Evolutionary conservation across 2,797 vertebrate species (phyloP).

Genomic region (Myotis findleyi): DNA sequence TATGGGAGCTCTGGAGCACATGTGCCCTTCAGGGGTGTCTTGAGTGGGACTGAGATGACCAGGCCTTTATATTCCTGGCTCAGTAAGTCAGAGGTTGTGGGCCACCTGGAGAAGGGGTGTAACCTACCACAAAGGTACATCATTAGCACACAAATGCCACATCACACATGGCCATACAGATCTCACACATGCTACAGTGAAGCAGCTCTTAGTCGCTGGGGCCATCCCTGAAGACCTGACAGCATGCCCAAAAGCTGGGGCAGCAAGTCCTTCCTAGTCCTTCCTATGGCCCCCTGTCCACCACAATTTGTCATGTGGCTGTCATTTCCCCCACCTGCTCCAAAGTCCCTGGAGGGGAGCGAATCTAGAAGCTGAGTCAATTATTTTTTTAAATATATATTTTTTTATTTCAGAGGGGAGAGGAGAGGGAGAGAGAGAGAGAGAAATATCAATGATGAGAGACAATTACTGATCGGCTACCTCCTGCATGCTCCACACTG

Average conservation of each 20-base stretch:
- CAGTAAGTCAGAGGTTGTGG: neutral
- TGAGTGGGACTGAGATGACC: neutral
- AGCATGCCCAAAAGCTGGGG: neutral
- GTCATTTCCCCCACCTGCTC: neutral
- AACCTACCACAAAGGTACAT: neutral
- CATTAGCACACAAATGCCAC: too few relatives aligned
- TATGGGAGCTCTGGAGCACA: neutral
- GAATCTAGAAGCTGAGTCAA: neutral
- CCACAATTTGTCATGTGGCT: neutral
- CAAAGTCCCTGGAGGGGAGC: neutral
- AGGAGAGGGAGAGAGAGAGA: too few relatives aligned
- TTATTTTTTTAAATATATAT: too few relatives aligned
- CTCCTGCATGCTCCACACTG: too few relatives aligned
- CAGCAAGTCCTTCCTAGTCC: neutral
- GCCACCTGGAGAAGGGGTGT: neutral
- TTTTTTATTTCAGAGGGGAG: too few relatives aligned
- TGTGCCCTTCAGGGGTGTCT: neutral
- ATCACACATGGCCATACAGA: too few relatives aligned
- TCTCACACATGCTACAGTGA: neutral
- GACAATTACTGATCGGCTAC: too few relatives aligned
- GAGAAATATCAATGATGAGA: too few relatives aligned
- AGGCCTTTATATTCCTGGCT: neutral
- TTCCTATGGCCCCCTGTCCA: neutral
- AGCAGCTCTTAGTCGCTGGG: too few relatives aligned
- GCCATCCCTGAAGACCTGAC: neutral